phyloP scores from a whole-genome alignment of 2,113 vertebrate species.

The Gymnogyps californianus region DNA sequence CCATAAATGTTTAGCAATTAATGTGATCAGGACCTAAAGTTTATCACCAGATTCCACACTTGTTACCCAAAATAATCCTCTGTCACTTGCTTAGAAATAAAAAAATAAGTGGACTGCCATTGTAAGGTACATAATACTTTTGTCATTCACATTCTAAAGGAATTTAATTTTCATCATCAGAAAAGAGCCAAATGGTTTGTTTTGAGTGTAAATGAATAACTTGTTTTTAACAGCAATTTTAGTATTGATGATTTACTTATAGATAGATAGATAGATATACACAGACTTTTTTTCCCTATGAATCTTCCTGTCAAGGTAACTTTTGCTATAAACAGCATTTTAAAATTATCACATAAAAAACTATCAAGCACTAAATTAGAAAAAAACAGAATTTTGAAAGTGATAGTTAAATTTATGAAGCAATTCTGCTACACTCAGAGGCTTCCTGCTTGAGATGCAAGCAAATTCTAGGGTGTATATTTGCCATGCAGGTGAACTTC shows the following conservation, averaged over 20 bases:
- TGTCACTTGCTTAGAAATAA: neutral
- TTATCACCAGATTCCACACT: neutral
- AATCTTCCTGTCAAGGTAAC: conserved; percentile 77
- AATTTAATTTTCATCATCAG: neutral
- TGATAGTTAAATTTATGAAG: conserved; percentile 83
- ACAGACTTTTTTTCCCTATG: neutral
- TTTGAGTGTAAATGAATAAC: neutral
- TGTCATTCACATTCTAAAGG: neutral
- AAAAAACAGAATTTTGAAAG: conserved; percentile 74
- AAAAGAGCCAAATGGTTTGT: neutral
- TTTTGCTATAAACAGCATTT: conserved; percentile 79
- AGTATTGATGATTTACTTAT: neutral
- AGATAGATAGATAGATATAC: neutral
- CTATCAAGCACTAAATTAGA: conserved; percentile 81
- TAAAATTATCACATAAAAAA: conserved; percentile 82
- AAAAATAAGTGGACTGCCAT: neutral
- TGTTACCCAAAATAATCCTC: neutral
- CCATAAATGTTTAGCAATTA: neutral
- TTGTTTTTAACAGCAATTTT: neutral
- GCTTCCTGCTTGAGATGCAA: conserved; percentile 72
- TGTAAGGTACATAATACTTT: neutral
- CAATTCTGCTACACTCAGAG: conserved; percentile 72
- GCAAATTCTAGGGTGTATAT: conserved; percentile 33
- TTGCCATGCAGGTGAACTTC: conserved; percentile 33
- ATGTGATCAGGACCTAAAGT: neutral